phyloP scores from a whole-genome alignment of 2,797 vertebrate species.

The Hypotaenidia philippensis region DNA sequence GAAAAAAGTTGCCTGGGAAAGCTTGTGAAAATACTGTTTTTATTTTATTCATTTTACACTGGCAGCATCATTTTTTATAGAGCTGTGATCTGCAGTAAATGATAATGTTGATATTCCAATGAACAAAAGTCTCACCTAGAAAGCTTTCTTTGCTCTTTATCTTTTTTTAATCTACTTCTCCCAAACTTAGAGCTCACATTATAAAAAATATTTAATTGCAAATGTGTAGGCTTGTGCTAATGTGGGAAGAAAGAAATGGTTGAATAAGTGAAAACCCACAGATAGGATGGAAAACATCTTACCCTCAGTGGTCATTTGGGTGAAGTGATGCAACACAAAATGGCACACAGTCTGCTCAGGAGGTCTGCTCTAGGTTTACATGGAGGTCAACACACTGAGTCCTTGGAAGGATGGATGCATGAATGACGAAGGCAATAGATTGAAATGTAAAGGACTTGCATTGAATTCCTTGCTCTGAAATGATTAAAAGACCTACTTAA shows the following conservation, averaged over 20 bases:
- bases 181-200: neutral
- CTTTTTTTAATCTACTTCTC: neutral
- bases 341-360: neutral
- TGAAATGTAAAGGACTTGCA: conserved; percentile 6
- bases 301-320: neutral
- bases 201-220: neutral
- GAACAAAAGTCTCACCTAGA: neutral
- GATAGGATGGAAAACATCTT: neutral
- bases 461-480: conserved; percentile 11
- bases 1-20: neutral
- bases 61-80: neutral
- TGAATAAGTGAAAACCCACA: neutral
- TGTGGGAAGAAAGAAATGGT: neutral
- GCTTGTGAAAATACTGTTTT: neutral
- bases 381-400: neutral
- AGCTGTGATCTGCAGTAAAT: neutral
- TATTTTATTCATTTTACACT: conserved; percentile 25
- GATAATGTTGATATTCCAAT: neutral
- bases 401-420: conserved; percentile 13
- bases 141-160: neutral
- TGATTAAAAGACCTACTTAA: conserved; percentile 19
- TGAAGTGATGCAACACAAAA: neutral
- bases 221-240: neutral
- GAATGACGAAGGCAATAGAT: neutral
- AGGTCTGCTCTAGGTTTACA: neutral